These are phyloP conservation scores for Pristionchus arcanus DNA, from an alignment of 2,888 invertebrate species.

Conservation along the genomic window DNA sequence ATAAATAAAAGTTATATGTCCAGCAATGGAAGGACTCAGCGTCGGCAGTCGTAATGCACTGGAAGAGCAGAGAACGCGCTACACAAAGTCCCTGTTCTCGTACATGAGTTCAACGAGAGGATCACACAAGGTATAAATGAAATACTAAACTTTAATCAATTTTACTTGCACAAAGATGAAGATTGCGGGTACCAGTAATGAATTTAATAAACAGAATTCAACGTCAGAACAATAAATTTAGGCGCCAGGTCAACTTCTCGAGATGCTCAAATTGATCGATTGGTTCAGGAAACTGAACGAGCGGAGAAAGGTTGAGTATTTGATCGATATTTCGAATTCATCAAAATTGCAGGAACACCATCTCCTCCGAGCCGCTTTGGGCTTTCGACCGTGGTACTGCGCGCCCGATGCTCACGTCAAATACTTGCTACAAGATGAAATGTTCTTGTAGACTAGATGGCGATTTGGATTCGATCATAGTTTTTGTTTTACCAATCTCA, in stretches of 20 bases:
- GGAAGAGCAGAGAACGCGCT: not conserved
- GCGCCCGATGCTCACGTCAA: not conserved
- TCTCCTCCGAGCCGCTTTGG: not conserved
- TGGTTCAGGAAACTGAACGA: not conserved
- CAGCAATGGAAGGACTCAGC: not conserved
- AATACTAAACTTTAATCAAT: no score
- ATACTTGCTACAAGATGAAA: not conserved
- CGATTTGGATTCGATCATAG: no score
- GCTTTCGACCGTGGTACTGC: not conserved
- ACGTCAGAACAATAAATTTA: not conserved
- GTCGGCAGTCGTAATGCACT: not conserved
- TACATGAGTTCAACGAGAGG: not conserved
- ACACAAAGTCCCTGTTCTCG: not conserved
- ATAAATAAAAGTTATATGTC: not conserved
- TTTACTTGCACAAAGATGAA: no score
- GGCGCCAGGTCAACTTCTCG: not conserved
- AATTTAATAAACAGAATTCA: no score
- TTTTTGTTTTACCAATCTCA: no score
- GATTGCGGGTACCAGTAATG: no score
- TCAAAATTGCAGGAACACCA: not conserved
- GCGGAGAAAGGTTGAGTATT: slow-evolving; percentile 17
- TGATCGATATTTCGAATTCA: no score
- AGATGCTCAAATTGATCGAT: not conserved
- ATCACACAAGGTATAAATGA: not conserved
- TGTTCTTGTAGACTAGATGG: no score